These are phyloP conservation scores for Protomyctophum bolini DNA, from an alignment of 2,113 vertebrate genomes.

Conservation along the genomic window DNA sequence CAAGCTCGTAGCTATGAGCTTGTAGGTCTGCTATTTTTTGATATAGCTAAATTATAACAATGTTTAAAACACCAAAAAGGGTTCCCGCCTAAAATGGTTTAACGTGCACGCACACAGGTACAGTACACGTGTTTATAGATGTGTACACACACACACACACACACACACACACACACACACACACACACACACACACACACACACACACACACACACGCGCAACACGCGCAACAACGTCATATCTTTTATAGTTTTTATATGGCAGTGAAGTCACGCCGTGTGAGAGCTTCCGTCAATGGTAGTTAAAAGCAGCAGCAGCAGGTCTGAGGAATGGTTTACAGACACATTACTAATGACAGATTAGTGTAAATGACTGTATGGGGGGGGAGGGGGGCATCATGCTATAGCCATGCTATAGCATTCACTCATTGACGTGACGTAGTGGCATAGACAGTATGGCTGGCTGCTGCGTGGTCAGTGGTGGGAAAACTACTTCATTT, in stretches of 20 bases:
- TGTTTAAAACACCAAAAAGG: too few relatives aligned
- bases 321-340: constrained; percentile 37
- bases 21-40: too few relatives aligned
- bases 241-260: constrained; percentile 42
- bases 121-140: too few relatives aligned
- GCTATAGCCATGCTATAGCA: too few relatives aligned
- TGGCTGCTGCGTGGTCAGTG: too few relatives aligned
- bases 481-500: too few relatives aligned
- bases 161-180: background rate
- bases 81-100: too few relatives aligned
- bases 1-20: too few relatives aligned
- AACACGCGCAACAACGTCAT: background rate
- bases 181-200: background rate
- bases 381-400: too few relatives aligned
- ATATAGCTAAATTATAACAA: too few relatives aligned
- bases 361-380: constrained; percentile 23
- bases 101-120: background rate
- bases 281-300: constrained; percentile 43
- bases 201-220: background rate
- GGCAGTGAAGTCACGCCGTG: constrained; percentile 41
- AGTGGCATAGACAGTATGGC: too few relatives aligned
- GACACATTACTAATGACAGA: constrained; percentile 59
- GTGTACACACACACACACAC: background rate
- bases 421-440: too few relatives aligned
- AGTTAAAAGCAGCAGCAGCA: constrained; percentile 30